phyloP scores from a whole-genome alignment of 1,140 invertebrate genomes.

The Pseudoatta argentina region DNA sequence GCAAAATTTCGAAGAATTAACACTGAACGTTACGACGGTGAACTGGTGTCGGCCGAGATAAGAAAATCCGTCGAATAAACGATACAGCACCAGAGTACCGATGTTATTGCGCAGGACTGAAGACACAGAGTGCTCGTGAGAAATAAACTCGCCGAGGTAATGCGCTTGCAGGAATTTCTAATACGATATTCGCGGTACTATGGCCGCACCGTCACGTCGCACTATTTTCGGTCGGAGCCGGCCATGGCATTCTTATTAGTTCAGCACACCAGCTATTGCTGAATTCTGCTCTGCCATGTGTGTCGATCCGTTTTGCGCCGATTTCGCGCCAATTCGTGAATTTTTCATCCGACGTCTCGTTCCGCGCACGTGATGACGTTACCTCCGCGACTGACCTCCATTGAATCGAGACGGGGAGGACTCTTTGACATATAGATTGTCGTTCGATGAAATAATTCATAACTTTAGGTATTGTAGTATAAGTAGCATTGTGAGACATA shows the following conservation, averaged over 20 bases:
- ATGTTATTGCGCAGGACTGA: conserved; percentile 17
- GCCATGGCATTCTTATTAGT: conserved; percentile 69
- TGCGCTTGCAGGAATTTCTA: conserved; percentile 61
- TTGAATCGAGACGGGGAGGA: neutral
- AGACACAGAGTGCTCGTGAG: conserved; percentile 44
- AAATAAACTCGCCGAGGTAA: conserved; percentile 70
- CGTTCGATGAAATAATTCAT: conserved; percentile 49
- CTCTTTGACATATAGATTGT: conserved; percentile 55
- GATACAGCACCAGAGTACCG: neutral
- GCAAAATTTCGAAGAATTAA: conserved; percentile 31
- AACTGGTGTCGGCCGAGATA: conserved; percentile 34
- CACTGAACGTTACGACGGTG: neutral
- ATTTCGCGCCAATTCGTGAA: conserved; percentile 50
- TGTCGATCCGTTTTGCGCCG: conserved; percentile 51
- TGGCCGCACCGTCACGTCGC: conserved; percentile 41
- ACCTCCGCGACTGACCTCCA: conserved; percentile 16
- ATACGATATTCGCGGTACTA: conserved; percentile 48
- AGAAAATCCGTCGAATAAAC: conserved; percentile 66
- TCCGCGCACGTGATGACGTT: conserved; percentile 31
- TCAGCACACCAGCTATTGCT: conserved; percentile 48
- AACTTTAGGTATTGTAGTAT: neutral
- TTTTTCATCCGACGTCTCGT: conserved; percentile 41
- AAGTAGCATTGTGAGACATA: no score
- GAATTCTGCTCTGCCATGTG: conserved; percentile 27
- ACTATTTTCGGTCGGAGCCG: conserved; percentile 66